A percentile compares a stretch with the other conserved stretches of the same genome.
Evolutionary conservation across 1,140 invertebrate genomes (phyloP).

Genomic region (Chymomyza costata): DNA sequence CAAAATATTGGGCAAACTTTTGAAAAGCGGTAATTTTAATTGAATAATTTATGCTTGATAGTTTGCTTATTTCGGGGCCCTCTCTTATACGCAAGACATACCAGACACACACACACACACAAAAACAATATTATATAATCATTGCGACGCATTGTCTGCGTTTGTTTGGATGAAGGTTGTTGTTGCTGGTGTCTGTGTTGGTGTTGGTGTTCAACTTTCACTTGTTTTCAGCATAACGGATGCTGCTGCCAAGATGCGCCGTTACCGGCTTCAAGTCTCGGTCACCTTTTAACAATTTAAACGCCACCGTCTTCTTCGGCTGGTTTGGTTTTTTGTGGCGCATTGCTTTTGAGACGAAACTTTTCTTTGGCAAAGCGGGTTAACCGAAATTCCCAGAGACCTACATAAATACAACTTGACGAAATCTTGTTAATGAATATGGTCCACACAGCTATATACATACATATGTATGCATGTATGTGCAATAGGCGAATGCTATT

Average conservation of each 20-base stretch:
- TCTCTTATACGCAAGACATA: conserved; percentile 9
- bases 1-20: no score
- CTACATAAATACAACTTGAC: no score
- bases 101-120: conserved; percentile 1
- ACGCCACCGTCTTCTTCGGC: conserved; percentile 2
- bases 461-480: conserved; percentile 15
- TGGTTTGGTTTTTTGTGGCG: conserved; percentile 13
- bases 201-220: conserved; percentile 60
- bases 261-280: neutral
- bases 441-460: conserved; percentile 41
- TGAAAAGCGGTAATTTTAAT: neutral
- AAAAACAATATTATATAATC: conserved; percentile 36
- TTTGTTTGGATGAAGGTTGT: no score
- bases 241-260: conserved; percentile 33
- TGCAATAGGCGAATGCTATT: conserved; percentile 42
- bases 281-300: neutral
- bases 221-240: conserved; percentile 42
- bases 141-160: conserved; percentile 28
- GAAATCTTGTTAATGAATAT: conserved; percentile 72
- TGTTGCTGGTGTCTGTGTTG: conserved; percentile 29
- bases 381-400: conserved; percentile 44
- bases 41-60: conserved; percentile 4
- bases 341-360: conserved; percentile 9
- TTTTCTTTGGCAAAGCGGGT: conserved; percentile 16
- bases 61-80: no score